These are phyloP conservation scores for Engystomops pustulosus DNA, from an alignment of 2,113 vertebrate species.

Conservation along the genomic window DNA sequence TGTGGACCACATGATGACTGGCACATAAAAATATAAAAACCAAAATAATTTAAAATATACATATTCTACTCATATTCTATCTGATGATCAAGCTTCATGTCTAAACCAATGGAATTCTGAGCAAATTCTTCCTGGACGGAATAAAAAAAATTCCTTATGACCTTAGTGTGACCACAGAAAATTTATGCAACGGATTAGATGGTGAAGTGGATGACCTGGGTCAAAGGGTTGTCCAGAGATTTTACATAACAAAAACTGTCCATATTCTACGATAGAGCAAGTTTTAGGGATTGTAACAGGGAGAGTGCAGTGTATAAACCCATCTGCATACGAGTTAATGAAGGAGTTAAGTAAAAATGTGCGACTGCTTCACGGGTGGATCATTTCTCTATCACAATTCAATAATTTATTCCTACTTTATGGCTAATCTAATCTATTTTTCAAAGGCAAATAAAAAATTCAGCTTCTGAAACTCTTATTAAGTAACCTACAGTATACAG, in stretches of 20 bases:
- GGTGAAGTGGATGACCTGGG: slow-evolving; percentile 44
- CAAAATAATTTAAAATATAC: too few species aligned
- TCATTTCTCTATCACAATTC: background rate
- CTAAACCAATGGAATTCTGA: too few species aligned
- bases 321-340: background rate
- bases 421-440: background rate
- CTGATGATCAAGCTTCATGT: too few species aligned
- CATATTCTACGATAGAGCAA: background rate
- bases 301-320: background rate
- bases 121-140: slow-evolving; percentile 67
- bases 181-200: slow-evolving; percentile 76
- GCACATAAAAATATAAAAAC: background rate
- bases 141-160: slow-evolving; percentile 82
- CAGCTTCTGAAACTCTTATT: background rate
- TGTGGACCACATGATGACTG: background rate
- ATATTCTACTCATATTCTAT: too few species aligned
- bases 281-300: background rate
- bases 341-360: background rate
- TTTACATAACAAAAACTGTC: slow-evolving; percentile 6
- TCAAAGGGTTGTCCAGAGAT: background rate
- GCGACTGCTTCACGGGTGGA: background rate
- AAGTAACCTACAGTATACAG: background rate
- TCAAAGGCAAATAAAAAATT: background rate
- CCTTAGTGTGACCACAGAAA: slow-evolving; percentile 85
- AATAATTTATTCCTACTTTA: background rate